phyloP scores from a whole-genome alignment of 2,888 invertebrate genomes.

The Germaria angustata region DNA sequence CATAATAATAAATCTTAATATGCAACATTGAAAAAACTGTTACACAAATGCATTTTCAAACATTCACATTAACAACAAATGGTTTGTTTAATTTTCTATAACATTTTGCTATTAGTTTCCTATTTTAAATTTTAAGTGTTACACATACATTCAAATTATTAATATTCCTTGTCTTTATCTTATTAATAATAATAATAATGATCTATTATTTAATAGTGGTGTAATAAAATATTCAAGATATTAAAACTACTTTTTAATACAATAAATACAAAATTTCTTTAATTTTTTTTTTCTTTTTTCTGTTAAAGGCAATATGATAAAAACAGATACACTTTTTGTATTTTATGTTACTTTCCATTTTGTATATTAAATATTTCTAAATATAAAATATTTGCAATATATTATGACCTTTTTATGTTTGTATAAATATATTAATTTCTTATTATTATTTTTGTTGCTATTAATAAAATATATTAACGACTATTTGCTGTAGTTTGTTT shows the following conservation, averaged over 20 bases:
- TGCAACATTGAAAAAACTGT: slow-evolving; percentile 40
- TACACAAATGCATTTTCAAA: slow-evolving; percentile 57
- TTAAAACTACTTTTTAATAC: slow-evolving; percentile 27
- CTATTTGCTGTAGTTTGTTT: too few species aligned
- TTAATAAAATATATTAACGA: not conserved
- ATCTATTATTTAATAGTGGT: slow-evolving; percentile 29
- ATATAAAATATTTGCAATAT: slow-evolving; percentile 31
- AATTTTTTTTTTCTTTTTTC: not conserved
- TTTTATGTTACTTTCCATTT: not conserved
- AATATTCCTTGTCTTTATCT: slow-evolving; percentile 6
- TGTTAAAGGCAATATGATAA: slow-evolving; percentile 37
- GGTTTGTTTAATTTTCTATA: not conserved
- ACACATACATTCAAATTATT: not conserved
- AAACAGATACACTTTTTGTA: slow-evolving; percentile 29
- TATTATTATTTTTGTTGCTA: not conserved
- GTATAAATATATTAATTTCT: not conserved
- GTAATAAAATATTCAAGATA: slow-evolving; percentile 42
- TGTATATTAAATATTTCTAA: not conserved
- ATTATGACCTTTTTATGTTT: not conserved
- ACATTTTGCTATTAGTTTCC: not conserved
- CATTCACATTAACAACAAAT: slow-evolving; percentile 59
- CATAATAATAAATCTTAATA: slow-evolving; percentile 29
- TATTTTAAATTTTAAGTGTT: not conserved
- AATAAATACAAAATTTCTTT: slow-evolving; percentile 15
- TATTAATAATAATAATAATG: not conserved